Evolutionary conservation across 1,140 invertebrate genomes (phyloP), one percentile per base, ranked within the genome.

Genomic region (Philopotamus ludificatus): DNA sequence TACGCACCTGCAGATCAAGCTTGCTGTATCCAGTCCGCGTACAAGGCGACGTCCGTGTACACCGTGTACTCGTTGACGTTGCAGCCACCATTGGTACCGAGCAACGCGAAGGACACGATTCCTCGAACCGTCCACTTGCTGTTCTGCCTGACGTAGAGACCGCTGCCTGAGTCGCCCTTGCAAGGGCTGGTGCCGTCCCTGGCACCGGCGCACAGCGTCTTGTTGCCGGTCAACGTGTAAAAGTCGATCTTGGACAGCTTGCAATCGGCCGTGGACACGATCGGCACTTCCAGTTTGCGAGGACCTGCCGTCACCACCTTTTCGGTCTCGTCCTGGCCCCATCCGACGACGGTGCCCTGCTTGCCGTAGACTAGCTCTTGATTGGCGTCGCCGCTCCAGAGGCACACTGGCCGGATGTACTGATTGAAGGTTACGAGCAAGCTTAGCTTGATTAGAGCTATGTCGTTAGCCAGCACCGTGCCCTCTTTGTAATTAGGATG

Each of bases 41-140:
- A 79, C 73, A 81, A 79, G 1, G 79, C 77, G 2, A 78, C 71
- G 68, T 85, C 83, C 2, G 76, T 78, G 65, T 82, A 85, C 3
- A 85, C 74, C 12, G 81, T 59, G 63, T 75, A 84, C 42, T 84
- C 73, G 1, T 68, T 71, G 8, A 81, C 70, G 71, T 84, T 78
- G 65, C 83, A 85, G 12, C 4, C 12, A 25, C 81, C 73, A 3
- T 72, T 54, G 3, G 81, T 45, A 34, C n/a, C n/a, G n/a, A 12
- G 28, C 28, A 34, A 4, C 0, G 80, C 80, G 22, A 78, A 74
- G 0, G 82, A 83, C 20, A 84, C 76, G 9, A 84, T 66, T 0
- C 82, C 83, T 57, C 82, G 72, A 7, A 85, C 68, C 8, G 76
- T 74, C 74, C 77, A 85, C 22, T 72, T 72, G 9, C 53, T 59